These are phyloP conservation scores for Rhombomys opimus DNA, from an alignment of 2,113 vertebrate genomes.

Conservation along the genomic window DNA sequence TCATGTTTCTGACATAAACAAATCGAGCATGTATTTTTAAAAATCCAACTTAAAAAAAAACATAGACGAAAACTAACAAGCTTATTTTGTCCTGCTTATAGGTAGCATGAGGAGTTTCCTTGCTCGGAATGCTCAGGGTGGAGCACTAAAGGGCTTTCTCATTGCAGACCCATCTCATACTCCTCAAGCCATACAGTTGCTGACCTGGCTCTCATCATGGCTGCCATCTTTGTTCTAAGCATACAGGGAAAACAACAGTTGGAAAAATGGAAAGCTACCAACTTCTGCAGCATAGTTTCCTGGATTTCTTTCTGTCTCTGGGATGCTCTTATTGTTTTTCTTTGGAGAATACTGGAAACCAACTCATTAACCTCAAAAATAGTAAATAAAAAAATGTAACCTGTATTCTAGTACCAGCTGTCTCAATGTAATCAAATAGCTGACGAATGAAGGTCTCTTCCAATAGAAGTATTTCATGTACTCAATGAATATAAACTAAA, in stretches of 20 bases:
- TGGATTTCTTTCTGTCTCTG: not conserved
- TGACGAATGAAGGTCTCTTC: slow-evolving; percentile 11
- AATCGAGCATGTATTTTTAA: not conserved
- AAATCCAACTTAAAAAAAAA: not conserved
- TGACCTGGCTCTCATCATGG: too few relatives aligned
- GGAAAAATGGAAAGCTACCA: not conserved
- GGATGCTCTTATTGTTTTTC: not conserved
- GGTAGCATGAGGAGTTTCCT: not conserved
- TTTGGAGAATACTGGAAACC: not conserved
- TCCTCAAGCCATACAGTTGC: not conserved
- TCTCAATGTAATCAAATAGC: not conserved
- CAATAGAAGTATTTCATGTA: not conserved
- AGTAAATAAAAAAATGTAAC: not conserved
- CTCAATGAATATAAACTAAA: slow-evolving; percentile 1
- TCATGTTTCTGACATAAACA: slow-evolving; percentile 24
- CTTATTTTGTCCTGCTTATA: not conserved
- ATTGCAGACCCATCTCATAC: not conserved
- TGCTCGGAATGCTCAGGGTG: not conserved
- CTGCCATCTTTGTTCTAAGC: not conserved
- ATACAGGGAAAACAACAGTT: not conserved
- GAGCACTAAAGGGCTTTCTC: rapidly evolving
- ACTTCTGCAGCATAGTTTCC: not conserved
- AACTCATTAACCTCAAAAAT: slow-evolving; percentile 8
- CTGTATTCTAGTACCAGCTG: not conserved
- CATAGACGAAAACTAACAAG: not conserved